phyloP scores from a whole-genome alignment of 2,888 invertebrate species.

The Xestobium rufovillosum region DNA sequence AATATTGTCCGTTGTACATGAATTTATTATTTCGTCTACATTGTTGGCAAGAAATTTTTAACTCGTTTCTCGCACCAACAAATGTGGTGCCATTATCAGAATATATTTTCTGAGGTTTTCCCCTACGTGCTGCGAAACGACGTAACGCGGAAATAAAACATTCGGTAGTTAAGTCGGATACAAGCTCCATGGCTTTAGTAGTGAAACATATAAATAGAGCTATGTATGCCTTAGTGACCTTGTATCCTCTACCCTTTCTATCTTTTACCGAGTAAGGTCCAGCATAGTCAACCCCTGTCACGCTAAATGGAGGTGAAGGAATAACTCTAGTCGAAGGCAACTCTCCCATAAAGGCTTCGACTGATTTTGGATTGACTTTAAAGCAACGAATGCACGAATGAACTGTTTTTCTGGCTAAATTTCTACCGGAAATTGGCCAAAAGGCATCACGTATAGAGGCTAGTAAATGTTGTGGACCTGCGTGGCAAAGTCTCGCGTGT shows the following conservation, averaged over 20 bases:
- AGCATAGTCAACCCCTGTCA: background rate
- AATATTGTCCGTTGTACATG: background rate
- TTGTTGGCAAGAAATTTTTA: too few species aligned
- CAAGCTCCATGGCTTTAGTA: background rate
- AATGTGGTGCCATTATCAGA: background rate
- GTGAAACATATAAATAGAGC: background rate
- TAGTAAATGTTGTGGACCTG: background rate
- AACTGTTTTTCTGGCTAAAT: background rate
- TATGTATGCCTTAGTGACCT: background rate
- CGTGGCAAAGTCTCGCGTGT: background rate
- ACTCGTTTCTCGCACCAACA: background rate
- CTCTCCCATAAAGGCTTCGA: background rate
- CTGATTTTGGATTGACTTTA: background rate
- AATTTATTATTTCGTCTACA: background rate
- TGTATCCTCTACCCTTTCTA: background rate
- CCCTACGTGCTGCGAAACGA: background rate
- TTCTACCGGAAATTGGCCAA: background rate
- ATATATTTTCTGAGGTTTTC: background rate
- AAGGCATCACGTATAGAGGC: background rate
- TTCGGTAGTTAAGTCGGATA: background rate
- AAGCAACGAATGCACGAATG: background rate
- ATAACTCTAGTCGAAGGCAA: background rate
- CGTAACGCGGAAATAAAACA: background rate
- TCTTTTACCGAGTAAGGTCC: constrained; percentile 2
- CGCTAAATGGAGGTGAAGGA: background rate